Percentiles rank a stretch among this genome's conserved stretches.
These are phyloP conservation scores for Plestiodon gilberti DNA, from an alignment of 2,113 vertebrate genomes.

Conservation along the genomic window DNA sequence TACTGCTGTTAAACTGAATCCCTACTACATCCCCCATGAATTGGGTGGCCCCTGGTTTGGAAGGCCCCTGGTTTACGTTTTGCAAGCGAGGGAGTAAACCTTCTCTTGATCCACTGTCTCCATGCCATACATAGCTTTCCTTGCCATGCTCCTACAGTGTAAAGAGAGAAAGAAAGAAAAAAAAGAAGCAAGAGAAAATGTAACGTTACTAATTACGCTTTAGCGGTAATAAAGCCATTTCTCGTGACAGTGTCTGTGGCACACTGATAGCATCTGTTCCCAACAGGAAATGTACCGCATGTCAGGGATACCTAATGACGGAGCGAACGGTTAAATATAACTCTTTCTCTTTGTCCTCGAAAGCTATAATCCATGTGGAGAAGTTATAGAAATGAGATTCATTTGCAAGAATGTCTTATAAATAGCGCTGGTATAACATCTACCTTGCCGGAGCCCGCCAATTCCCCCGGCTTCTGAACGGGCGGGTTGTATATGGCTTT, in stretches of 20 bases:
- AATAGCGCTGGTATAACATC: constrained; percentile 39
- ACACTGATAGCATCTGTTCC: constrained; percentile 14
- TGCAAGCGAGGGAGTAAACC: no score
- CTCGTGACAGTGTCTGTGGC: neutral
- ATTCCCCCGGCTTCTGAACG: constrained; percentile 37
- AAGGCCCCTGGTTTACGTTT: no score
- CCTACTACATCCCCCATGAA: no score
- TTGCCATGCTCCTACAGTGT: neutral
- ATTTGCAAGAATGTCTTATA: constrained; percentile 55
- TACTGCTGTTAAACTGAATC: no score
- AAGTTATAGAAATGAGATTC: constrained; percentile 46
- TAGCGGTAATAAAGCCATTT: constrained; percentile 11
- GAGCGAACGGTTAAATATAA: constrained; percentile 12
- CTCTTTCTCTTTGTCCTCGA: constrained; percentile 36
- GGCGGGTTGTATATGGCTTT: constrained; percentile 38
- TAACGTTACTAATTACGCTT: constrained; percentile 35
- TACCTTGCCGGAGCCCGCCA: constrained; percentile 44
- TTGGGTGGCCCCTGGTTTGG: no score
- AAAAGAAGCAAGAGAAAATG: constrained; percentile 42
- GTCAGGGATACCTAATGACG: constrained; percentile 39
- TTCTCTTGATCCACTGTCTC: no score
- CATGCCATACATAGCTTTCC: no score
- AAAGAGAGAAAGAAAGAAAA: neutral
- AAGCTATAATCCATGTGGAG: constrained; percentile 44
- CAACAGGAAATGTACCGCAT: constrained; percentile 10